Base-by-base conservation (phyloP, 2,113 vertebrate genomes). In the Grammomys surdaster region DNA sequence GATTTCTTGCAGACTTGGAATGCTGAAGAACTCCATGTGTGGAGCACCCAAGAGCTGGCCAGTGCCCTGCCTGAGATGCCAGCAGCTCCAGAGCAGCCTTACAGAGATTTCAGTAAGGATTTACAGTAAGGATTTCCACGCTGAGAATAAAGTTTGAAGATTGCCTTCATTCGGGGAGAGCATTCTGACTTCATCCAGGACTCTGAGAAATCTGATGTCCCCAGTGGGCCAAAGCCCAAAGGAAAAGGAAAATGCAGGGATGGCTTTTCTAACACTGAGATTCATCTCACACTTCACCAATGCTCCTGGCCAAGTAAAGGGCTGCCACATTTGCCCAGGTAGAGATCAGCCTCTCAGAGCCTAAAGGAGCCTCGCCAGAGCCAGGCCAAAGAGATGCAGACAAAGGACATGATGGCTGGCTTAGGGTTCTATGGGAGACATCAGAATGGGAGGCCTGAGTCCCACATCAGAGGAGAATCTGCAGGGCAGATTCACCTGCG, bases 331-430 rank as follows among this genome's bases (percentile, higher is more conserved):
- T 98, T 99, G 75, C 99, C 99, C 26, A 65, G 43, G 48, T 99
- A 82, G 98, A 99, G 97, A 96, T 98, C 99, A 99, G 99, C 99
- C 99, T 96, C 98, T 56, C 7, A 86, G 98, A 98, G 98, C 97
- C 99, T 99, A 46, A 99, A 99, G 97, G 99, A 99, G 14, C 99
- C 98, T 93, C 99, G 99, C 94, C 99, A 99, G 97, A 99, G 99
- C 91, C 98, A 99, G 63, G 99, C 99, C 0, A 99, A 99, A 98
- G 99, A 99, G 96, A 99, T 99, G 96, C 99, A 99, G 98, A 99
- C 98, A 48, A 98, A 99, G 98, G 98, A 97, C 70, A 98, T 99
- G 99, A 99, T 14, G 98, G 99, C 97, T 99, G 99, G 99, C 99
- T 99, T 5, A 98, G 26, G 40, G 82, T 90, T 95, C 81, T 28